Evolutionary conservation across 2,797 vertebrate genomes (phyloP).

Genomic region (Lacerta agilis): DNA sequence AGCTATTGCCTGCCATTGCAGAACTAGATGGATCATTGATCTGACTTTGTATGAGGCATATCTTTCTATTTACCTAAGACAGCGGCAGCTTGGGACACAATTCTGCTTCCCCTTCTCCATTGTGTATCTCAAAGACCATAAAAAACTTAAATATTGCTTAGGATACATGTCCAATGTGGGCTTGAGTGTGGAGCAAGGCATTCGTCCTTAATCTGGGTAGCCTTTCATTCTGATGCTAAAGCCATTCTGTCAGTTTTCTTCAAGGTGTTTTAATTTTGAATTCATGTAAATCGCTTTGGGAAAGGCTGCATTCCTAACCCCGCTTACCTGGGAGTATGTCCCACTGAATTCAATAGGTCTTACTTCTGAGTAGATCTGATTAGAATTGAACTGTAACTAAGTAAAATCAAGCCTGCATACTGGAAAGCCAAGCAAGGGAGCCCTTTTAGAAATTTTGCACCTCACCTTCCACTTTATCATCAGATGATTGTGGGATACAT

Average conservation of each 20-base stretch:
- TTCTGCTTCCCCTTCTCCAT: neutral
- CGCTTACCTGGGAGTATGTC: too few relatives aligned
- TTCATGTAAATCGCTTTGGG: neutral
- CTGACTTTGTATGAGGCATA: too few relatives aligned
- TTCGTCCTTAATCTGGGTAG: neutral
- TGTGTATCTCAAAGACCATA: neutral
- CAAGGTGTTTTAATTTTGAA: conserved; percentile 35
- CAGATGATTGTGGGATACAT: neutral
- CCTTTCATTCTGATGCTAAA: neutral
- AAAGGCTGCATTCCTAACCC: neutral
- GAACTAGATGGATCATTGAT: too few relatives aligned
- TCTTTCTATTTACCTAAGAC: neutral
- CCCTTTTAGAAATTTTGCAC: conserved; percentile 11
- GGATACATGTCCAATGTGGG: neutral
- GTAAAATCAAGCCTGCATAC: neutral
- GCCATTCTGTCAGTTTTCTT: conserved; percentile 4
- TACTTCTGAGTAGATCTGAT: too few relatives aligned
- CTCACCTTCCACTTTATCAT: conserved; percentile 3
- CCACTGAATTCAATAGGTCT: too few relatives aligned
- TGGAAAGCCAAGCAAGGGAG: conserved; percentile 11
- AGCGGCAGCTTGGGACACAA: neutral
- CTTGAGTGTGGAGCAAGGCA: neutral
- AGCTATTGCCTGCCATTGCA: too few relatives aligned
- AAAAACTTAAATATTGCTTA: neutral
- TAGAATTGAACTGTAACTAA: neutral